These are phyloP conservation scores for Ophthalmolycus amberensis DNA, from an alignment of 2,113 vertebrate genomes.

Conservation along the genomic window DNA sequence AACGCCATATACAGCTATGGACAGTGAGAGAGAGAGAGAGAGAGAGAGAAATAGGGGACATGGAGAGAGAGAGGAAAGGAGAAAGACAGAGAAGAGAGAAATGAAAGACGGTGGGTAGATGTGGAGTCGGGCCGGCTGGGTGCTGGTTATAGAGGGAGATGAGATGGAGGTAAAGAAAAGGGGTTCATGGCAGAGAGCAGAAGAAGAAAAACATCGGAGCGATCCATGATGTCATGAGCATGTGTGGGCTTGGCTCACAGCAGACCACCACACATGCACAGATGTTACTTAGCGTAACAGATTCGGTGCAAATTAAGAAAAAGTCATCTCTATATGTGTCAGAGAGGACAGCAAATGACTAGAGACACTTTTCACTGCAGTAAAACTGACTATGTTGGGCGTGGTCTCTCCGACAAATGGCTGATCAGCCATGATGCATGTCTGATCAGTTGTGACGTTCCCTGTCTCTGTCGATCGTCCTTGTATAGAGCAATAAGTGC, in stretches of 20 bases:
- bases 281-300: constrained; percentile 20
- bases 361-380: background rate
- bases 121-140: background rate
- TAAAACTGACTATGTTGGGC: background rate
- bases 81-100: background rate
- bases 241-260: constrained; percentile 40
- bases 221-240: constrained; percentile 38
- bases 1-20: constrained; percentile 77
- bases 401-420: background rate
- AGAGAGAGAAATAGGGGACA: constrained; percentile 12
- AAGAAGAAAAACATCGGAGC: constrained; percentile 42
- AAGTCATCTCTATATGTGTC: constrained; percentile 12
- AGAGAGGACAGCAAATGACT: background rate
- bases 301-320: background rate
- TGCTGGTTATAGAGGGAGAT: background rate
- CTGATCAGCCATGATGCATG: background rate
- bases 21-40: constrained; percentile 22
- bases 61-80: background rate
- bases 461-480: no score
- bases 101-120: background rate
- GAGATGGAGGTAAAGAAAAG: constrained; percentile 23
- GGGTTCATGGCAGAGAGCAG: background rate
- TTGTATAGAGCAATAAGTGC: background rate
- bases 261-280: constrained; percentile 36
- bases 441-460: background rate